Percentiles rank a stretch among this genome's conserved stretches.
Evolutionary conservation across 2,113 vertebrate species (phyloP).

Genomic region (Xiphophorus maculatus): DNA sequence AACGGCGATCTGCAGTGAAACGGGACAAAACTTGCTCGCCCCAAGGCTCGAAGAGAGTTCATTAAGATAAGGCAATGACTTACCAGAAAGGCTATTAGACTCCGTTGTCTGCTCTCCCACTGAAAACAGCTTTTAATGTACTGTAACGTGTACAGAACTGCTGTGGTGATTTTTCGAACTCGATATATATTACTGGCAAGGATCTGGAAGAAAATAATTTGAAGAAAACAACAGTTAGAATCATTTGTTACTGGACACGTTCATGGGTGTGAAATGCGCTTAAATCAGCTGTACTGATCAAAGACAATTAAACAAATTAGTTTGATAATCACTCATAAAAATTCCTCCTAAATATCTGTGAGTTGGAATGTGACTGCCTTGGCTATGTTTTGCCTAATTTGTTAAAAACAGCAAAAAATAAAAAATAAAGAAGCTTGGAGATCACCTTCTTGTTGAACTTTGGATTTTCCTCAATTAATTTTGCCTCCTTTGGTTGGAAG

Average conservation of each 20-base stretch:
- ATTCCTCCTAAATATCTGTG: background rate
- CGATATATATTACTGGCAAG: conserved; percentile 94
- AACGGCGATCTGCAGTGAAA: conserved; percentile 64
- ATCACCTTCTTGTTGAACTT: conserved; percentile 94
- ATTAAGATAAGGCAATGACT: conserved; percentile 78
- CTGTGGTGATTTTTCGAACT: conserved; percentile 92
- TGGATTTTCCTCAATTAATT: conserved; percentile 85
- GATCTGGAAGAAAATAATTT: conserved; percentile 83
- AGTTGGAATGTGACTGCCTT: conserved; percentile 16
- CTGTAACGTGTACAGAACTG: conserved; percentile 91
- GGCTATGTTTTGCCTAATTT: conserved; percentile 21
- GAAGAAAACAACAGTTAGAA: conserved; percentile 66
- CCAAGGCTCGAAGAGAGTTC: conserved; percentile 69
- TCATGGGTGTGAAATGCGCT: conserved; percentile 63
- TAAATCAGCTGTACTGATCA: conserved; percentile 59
- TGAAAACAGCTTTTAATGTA: conserved; percentile 98
- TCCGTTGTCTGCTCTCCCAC: conserved; percentile 92
- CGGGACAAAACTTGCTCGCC: conserved; percentile 69
- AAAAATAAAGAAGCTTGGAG: background rate
- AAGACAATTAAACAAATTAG: conserved; percentile 60
- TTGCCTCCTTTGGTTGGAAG: conserved; percentile 87
- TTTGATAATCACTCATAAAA: conserved; percentile 41
- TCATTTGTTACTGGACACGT: conserved; percentile 65
- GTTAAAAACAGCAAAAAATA: background rate
- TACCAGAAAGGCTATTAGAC: conserved; percentile 93